Percentiles rank a stretch among this genome's conserved stretches.
Evolutionary conservation across 2,888 invertebrate species (phyloP).

Genomic region (Rapana venosa): DNA sequence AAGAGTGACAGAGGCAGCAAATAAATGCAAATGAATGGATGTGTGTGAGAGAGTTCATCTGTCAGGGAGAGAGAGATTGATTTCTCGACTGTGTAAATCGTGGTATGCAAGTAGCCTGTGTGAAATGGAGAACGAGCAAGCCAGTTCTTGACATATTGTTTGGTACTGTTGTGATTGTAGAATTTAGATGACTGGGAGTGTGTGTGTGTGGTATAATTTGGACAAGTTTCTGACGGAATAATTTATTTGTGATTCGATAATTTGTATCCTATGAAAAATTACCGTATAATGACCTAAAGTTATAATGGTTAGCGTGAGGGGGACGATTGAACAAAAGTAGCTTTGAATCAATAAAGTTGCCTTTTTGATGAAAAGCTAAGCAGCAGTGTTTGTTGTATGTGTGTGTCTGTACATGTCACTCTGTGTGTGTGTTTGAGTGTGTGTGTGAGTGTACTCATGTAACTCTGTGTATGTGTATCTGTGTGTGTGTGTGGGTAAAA

Average conservation of each 20-base stretch:
- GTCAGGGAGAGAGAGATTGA: too few species aligned
- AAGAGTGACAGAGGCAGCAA: too few species aligned
- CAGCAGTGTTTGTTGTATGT: background rate
- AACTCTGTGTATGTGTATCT: background rate
- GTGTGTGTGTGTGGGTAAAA: background rate
- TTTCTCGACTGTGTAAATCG: too few species aligned
- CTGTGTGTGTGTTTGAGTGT: background rate
- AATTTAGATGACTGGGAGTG: background rate
- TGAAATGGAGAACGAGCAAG: too few species aligned
- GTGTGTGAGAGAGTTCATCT: too few species aligned
- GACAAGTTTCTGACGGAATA: background rate
- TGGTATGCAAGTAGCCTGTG: too few species aligned
- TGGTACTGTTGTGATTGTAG: background rate
- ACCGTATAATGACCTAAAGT: too few species aligned
- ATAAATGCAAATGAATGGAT: too few species aligned
- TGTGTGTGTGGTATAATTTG: background rate
- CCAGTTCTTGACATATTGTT: background rate
- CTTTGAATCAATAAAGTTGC: background rate
- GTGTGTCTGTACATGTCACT: background rate
- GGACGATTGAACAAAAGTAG: background rate
- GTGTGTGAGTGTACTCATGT: background rate
- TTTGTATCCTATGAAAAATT: background rate
- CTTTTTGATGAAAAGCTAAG: background rate
- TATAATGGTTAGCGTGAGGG: background rate
- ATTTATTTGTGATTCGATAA: background rate